Percentiles rank a stretch among this genome's conserved stretches.
These are phyloP conservation scores for Procavia capensis DNA, from an alignment of 2,113 vertebrate species.

Conservation along the genomic window DNA sequence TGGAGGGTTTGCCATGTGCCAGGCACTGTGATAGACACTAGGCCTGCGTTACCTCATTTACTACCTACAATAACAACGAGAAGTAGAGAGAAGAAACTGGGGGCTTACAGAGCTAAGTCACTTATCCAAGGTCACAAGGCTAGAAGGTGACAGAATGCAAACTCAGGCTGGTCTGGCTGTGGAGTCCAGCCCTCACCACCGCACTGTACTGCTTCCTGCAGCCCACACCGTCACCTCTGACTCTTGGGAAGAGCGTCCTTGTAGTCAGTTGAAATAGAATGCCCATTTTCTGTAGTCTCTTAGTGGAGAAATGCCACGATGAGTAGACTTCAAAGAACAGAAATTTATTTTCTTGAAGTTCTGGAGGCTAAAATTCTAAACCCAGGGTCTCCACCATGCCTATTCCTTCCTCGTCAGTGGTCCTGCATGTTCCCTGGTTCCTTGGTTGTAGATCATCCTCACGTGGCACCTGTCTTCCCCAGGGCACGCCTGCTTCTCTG, in stretches of 20 bases:
- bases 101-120: background rate
- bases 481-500: no score
- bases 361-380: no score
- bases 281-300: no score
- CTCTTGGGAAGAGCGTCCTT: background rate
- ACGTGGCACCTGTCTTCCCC: no score
- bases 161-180: background rate
- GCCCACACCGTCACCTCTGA: background rate
- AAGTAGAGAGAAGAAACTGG: background rate
- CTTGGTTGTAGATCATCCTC: no score
- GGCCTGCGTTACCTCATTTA: background rate
- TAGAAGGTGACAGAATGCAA: background rate
- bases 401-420: no score
- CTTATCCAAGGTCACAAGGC: background rate
- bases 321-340: no score
- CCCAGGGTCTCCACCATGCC: no score
- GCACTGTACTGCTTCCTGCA: background rate
- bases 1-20: background rate
- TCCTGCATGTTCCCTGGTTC: no score
- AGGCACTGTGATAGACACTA: rapidly evolving
- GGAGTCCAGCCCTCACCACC: background rate
- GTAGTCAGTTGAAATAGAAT: background rate
- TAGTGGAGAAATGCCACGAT: no score
- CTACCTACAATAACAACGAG: background rate
- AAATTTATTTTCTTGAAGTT: no score